A percentile compares a stretch with the other conserved stretches of the same genome.
Conservation (phyloP, 2,888 invertebrate species). For the Dryococelus australis region DNA sequence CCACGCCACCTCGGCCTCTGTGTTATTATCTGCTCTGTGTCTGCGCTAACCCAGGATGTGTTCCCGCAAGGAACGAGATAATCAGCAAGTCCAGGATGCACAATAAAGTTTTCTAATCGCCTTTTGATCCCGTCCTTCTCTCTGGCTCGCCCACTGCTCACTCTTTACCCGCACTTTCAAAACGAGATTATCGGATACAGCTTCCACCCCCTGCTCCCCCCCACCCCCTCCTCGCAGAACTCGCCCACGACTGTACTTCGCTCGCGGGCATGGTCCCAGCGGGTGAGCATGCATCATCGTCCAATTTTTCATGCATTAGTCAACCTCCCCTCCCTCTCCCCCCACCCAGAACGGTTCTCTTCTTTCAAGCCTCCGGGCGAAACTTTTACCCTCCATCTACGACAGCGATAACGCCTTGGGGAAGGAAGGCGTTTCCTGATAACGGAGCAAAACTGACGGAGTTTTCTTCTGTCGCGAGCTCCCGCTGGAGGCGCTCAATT, state of each 20-base stretch:
- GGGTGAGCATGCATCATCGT: slow-evolving; percentile 23
- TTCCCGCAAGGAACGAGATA: too few species aligned
- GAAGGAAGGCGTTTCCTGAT: not conserved
- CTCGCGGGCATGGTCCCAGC: not conserved
- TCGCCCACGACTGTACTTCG: too few species aligned
- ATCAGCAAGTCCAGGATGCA: too few species aligned
- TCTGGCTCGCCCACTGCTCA: not conserved
- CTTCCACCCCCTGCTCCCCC: not conserved
- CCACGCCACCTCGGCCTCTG: too few species aligned
- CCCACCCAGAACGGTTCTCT: not conserved
- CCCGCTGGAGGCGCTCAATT: not conserved
- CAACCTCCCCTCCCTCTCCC: not conserved
- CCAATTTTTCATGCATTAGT: slow-evolving; percentile 30
- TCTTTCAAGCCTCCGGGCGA: not conserved
- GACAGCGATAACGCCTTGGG: not conserved
- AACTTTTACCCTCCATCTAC: not conserved
- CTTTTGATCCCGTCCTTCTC: not conserved
- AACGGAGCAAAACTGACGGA: not conserved
- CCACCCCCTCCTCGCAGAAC: not conserved
- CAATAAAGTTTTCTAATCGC: not conserved
- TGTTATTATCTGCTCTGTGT: too few species aligned
- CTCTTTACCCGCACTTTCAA: not conserved
- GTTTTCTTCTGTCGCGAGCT: not conserved
- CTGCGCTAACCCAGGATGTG: too few species aligned
- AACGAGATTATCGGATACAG: not conserved